Conservation (phyloP, 2,797 vertebrate species). For the Cyclopterus lumpus region DNA sequence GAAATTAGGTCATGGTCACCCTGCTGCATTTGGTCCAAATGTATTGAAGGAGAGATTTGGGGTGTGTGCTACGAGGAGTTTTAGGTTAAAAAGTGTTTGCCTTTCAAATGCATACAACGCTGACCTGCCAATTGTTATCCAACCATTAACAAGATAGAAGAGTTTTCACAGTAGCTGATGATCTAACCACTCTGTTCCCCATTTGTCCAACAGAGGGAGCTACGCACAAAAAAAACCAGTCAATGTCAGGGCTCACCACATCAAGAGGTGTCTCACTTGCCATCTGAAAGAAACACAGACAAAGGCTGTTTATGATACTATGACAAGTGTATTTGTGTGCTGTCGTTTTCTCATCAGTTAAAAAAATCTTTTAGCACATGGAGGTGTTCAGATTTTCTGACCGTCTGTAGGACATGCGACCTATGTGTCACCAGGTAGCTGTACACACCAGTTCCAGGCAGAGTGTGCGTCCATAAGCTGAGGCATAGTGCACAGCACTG, state of each 20-base stretch:
- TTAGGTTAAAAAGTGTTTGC: background rate
- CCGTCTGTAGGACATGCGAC: background rate
- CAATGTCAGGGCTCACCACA: slow-evolving; percentile 88
- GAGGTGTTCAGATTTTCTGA: background rate
- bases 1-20: background rate
- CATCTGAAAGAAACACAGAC: slow-evolving; percentile 87
- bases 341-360: background rate
- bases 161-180: background rate
- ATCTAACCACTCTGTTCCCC: background rate
- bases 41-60: background rate
- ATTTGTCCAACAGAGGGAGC: slow-evolving; percentile 78
- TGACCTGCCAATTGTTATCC: background rate
- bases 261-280: slow-evolving; percentile 95
- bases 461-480: slow-evolving; percentile 93
- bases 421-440: background rate
- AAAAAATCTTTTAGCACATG: background rate
- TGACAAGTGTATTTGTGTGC: background rate
- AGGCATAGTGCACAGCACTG: slow-evolving; percentile 95
- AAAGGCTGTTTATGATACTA: background rate
- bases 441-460: slow-evolving; percentile 92
- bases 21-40: background rate
- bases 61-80: background rate
- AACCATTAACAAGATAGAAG: background rate
- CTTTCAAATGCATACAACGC: background rate
- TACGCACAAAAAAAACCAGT: slow-evolving; percentile 52